Conservation (phyloP, 2,888 invertebrate genomes). For the Chrysomela aeneicollis region DNA sequence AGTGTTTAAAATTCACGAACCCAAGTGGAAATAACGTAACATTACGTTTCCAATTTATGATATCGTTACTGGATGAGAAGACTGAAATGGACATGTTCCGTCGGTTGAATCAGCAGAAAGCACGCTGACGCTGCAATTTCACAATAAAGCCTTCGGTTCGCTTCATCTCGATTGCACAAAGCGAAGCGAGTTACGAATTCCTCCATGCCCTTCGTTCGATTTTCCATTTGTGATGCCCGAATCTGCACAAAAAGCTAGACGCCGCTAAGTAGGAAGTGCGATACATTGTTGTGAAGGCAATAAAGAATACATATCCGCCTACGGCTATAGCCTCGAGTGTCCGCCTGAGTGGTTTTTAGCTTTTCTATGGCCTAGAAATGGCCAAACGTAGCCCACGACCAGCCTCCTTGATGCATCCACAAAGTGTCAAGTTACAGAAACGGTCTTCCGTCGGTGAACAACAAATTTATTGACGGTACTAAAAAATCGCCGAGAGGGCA, state of each 20-base stretch:
- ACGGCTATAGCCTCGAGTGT: slow-evolving; percentile 35
- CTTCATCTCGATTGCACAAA: neutral
- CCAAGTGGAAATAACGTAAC: too few relatives aligned
- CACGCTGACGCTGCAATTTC: neutral
- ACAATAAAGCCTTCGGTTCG: neutral
- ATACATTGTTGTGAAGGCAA: slow-evolving; percentile 31
- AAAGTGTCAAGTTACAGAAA: slow-evolving; percentile 48
- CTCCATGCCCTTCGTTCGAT: slow-evolving; percentile 21
- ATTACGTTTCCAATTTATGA: too few relatives aligned
- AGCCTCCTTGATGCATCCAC: slow-evolving; percentile 40
- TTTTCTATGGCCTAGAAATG: slow-evolving; percentile 46
- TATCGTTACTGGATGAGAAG: too few relatives aligned
- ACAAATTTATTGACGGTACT: slow-evolving; percentile 38
- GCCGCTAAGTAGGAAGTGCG: slow-evolving; percentile 46
- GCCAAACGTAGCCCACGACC: slow-evolving; percentile 42
- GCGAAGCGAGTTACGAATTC: slow-evolving; percentile 26
- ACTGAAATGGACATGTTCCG: too few relatives aligned
- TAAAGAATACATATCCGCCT: slow-evolving; percentile 27
- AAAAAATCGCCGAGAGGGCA: slow-evolving; percentile 28
- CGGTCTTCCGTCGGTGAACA: slow-evolving; percentile 39
- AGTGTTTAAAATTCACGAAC: too few relatives aligned
- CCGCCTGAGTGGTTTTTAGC: slow-evolving; percentile 48
- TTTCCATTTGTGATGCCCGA: slow-evolving; percentile 31
- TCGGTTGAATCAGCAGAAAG: neutral
- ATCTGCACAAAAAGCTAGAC: slow-evolving; percentile 34